A percentile compares a stretch with the other conserved stretches of the same genome.
These are phyloP conservation scores for Drosophila miranda DNA, from an alignment of 1,140 invertebrate genomes.

Conservation along the genomic window DNA sequence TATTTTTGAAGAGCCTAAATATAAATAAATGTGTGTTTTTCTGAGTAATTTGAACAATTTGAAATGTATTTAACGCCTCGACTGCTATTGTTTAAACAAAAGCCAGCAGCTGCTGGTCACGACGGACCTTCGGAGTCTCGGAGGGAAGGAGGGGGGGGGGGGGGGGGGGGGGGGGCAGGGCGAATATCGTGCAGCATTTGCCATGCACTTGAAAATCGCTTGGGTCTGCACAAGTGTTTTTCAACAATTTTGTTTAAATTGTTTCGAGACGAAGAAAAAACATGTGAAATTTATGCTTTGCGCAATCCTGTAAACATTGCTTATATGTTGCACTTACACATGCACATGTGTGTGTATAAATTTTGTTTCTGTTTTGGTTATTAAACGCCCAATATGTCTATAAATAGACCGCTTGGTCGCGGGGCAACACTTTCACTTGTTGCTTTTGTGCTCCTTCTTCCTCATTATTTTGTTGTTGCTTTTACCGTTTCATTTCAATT, in stretches of 20 bases:
- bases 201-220: constrained; percentile 60
- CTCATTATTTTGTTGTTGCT: background rate
- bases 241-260: constrained; percentile 14
- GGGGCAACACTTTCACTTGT: constrained; percentile 68
- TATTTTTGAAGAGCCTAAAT: constrained; percentile 50
- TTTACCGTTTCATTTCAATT: constrained; percentile 30
- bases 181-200: constrained; percentile 49
- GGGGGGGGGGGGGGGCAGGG: too few species aligned
- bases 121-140: constrained; percentile 28
- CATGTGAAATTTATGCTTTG: constrained; percentile 49
- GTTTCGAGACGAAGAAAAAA: constrained; percentile 2
- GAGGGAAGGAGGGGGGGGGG: constrained; percentile 3
- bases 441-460: constrained; percentile 27
- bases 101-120: constrained; percentile 39
- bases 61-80: constrained; percentile 25
- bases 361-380: constrained; percentile 32
- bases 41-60: constrained; percentile 31
- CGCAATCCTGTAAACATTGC: constrained; percentile 43
- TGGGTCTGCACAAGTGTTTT: constrained; percentile 16
- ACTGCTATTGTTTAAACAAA: constrained; percentile 56
- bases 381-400: constrained; percentile 52
- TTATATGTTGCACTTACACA: background rate
- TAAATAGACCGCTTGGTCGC: constrained; percentile 44
- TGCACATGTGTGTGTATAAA: constrained; percentile 9
- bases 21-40: constrained; percentile 5